Evolutionary conservation across 2,888 invertebrate species (phyloP), one percentile per base, ranked within the genome.

Genomic region (Monoplex corrugatus): DNA sequence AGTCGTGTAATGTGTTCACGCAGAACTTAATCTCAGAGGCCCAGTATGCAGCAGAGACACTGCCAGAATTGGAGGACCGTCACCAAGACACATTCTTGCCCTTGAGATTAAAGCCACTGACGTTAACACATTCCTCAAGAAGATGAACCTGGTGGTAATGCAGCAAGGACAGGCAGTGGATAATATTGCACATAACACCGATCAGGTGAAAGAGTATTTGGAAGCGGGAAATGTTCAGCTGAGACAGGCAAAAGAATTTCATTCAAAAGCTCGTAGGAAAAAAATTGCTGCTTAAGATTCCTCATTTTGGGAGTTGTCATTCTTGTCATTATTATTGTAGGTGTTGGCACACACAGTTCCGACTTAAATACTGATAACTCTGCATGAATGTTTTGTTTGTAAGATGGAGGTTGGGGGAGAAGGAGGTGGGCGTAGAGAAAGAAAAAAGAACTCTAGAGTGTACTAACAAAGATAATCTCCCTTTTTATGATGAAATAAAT

Each of bases 101-200:
- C 90, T 94, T 43, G 94, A 95, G 91, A 92, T 92, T 80, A 93
- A 93, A 89, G 93, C 94, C 10, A 88, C 93, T 28, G 92, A 94
- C 89, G 94, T 95, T 5, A 94, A 95, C 89, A 87, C 90, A n/a
- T 88, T 95, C 44, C 94, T 94, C 87, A 93, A 93, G 78, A 94
- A 94, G 45, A 91, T 95, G 82, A 93, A 93, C 90, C 90, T 92
- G 28, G 80, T 95, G 57, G 92, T 95, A 32, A 89, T 92, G 57
- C 92, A 92, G 68, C 94, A 95, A 90, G 94, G 94, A n/a, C 94
- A 94, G 90, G 92, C 90, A 57, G 87, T 95, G 86, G 92, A 93
- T 86, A 93, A 90, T 28, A 94, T 95, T 80, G 94, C 94, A 87
- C 88, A 89, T 50, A 92, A 93, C 72, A 90, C 94, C 8, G 90